Conservation (phyloP, 2,888 invertebrate species). For the Lasioglossum lativentre region DNA sequence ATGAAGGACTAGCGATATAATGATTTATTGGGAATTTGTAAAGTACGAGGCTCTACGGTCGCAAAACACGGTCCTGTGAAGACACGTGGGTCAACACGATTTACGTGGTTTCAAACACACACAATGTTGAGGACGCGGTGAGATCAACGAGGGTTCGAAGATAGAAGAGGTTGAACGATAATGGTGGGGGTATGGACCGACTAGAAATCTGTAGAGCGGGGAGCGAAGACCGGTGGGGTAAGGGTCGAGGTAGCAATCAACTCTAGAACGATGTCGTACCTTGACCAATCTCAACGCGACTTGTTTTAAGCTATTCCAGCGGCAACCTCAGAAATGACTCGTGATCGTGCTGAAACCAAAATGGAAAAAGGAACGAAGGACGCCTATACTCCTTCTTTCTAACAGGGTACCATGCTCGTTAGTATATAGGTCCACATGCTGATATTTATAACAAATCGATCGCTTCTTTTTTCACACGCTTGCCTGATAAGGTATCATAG, state of each 20-base stretch:
- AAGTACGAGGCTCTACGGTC: not conserved
- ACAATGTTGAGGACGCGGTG: conserved; percentile 48
- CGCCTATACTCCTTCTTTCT: not conserved
- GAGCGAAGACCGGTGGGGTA: conserved; percentile 34
- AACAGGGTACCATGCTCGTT: not conserved
- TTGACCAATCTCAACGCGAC: conserved; percentile 84
- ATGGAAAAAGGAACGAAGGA: conserved; percentile 58
- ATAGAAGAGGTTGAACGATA: conserved; percentile 45
- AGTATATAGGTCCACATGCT: not conserved
- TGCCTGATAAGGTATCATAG: not conserved
- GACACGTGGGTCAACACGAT: conserved; percentile 57
- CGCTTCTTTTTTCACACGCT: not conserved
- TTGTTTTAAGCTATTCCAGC: conserved; percentile 83
- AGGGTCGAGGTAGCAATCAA: conserved; percentile 69
- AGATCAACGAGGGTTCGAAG: conserved; percentile 44
- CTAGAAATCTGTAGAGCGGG: conserved; percentile 38
- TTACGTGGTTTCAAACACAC: conserved; percentile 46
- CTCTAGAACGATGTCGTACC: conserved; percentile 82
- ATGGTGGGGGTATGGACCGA: conserved; percentile 40
- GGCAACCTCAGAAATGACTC: conserved; percentile 79
- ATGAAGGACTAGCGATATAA: not conserved
- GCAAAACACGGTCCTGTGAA: conserved; percentile 41
- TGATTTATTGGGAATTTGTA: not conserved
- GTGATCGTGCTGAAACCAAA: conserved; percentile 74
- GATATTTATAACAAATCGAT: not conserved